Evolutionary conservation across 53 echinoderm and acorn worm genomes (phyloP), one percentile per base, ranked within the genome.

Genomic region (Apostichopus leukothele): DNA sequence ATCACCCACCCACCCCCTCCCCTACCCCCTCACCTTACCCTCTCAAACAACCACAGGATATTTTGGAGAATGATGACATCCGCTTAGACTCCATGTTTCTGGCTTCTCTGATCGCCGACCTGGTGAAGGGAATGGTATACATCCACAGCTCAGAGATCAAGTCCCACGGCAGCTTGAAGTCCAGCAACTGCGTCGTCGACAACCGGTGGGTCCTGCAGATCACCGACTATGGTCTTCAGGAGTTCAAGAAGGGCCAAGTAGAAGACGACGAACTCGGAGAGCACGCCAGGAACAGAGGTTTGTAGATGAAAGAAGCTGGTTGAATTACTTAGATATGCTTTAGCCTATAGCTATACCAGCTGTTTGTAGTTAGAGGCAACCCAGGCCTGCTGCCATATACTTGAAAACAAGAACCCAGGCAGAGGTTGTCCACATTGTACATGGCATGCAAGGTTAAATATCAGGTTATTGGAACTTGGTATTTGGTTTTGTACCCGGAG

Each of bases 111-210:
- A 94, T 99, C n/a, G 99, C 99, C 50, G 99, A 99, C 78, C 74
- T 96, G 23, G 90, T 99, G 75, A 99, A 99, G 74, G 99, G 99
- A 6, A 91, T 96, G 92, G 90, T 94, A 73, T 99, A 99, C 68
- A 74, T 99, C 0, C 99, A 99, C 86, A 93, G 91, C 71, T 93
- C 94, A 0, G 90, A 90, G 79, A 96, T 99, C 86, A 92, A 92
- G 81, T 94, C 96, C 9, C 99, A 99, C 79, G 99, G 99, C 14
- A 91, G 93, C 75, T 94, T 99, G 39, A 99, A 96, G 86, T 99
- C 99, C 10, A 94, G 96, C 53, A 99, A 96, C 92, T 99, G 96
- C 78, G 99, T 99, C 39, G 99, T 99, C 26, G 99, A 99, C 87
- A 96, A 94, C 83, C 94, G 99, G 57, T 99, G 96, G 94, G 94